A percentile compares a stretch with the other conserved stretches of the same genome.
phyloP scores from a whole-genome alignment of 2,797 vertebrate species.

The Takifugu rubripes region DNA sequence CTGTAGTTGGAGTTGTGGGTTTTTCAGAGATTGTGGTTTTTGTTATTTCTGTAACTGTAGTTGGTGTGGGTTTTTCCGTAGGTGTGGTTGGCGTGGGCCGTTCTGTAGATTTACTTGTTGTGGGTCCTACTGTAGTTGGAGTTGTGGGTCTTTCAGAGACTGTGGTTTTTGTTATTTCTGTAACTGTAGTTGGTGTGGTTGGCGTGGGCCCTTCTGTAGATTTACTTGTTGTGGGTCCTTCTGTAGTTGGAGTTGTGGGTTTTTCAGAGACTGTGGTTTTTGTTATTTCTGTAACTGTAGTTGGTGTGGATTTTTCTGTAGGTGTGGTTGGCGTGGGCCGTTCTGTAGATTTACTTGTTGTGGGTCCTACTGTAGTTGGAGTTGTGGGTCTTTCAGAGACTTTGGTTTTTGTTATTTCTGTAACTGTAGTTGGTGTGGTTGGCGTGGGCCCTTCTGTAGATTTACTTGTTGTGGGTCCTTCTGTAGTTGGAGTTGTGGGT shows the following conservation, averaged over 20 bases:
- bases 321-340: too few species aligned
- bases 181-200: neutral
- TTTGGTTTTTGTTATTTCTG: too few species aligned
- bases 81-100: neutral
- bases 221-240: neutral
- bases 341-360: neutral
- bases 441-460: too few species aligned
- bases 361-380: too few species aligned
- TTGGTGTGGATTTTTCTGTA: too few species aligned
- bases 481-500: too few species aligned
- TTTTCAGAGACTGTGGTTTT: neutral
- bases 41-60: neutral
- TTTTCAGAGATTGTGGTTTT: too few species aligned
- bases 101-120: conserved; percentile 1
- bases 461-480: too few species aligned
- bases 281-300: neutral
- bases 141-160: neutral
- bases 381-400: too few species aligned
- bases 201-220: neutral
- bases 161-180: neutral
- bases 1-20: too few species aligned
- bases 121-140: neutral
- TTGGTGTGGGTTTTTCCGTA: neutral
- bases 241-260: neutral
- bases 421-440: too few species aligned